Evolutionary conservation across 2,797 vertebrate species (phyloP), one percentile per base, ranked within the genome.

Genomic region (Sebastes cheni): DNA sequence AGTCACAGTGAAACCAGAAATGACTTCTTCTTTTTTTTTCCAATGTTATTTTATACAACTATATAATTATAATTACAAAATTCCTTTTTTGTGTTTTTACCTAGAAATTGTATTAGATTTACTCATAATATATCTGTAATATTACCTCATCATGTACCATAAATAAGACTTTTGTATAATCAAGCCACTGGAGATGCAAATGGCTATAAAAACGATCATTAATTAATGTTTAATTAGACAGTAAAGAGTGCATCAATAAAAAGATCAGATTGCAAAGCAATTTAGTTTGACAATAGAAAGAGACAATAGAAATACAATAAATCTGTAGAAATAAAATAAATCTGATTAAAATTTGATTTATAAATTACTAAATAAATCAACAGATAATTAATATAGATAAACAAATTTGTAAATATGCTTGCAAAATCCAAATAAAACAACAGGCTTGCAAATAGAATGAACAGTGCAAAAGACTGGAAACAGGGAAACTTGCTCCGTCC

Each of bases 1-100:
- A 90, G 76, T 88, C 81, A 78, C 79, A 88, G 50, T 86, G 82
- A 85, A 85, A 88, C 32, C 27, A n/a, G 14, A 78, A 65, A 71
- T 22, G 16, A 27, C 1, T 34, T 42, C 14, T 42, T 42, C 16
- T 16, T 42, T 30, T 42, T 39, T 23, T 23, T 22, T 14, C 22
- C 50, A 4, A 7, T 46, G 13, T 39, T 4, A 11, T 54, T 54
- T 9, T 23, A 16, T 36, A 46, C 23, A 61, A 14, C 1, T 39
- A 30, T 20, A 27, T 22, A 52, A 64, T 5, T 8, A 29, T 32
- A 25, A 52, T 14, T 23, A 32, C 11, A 52, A 25, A 22, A 56
- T 36, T 2, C 3, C 2, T 55, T 20, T 32, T 67, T 39, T 61
- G n/a, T 16, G 46, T 20, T 42, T 58, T 60, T 10, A 61, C 2